Conservation (phyloP, 2,888 invertebrate species). For the Cephalotes varians region DNA sequence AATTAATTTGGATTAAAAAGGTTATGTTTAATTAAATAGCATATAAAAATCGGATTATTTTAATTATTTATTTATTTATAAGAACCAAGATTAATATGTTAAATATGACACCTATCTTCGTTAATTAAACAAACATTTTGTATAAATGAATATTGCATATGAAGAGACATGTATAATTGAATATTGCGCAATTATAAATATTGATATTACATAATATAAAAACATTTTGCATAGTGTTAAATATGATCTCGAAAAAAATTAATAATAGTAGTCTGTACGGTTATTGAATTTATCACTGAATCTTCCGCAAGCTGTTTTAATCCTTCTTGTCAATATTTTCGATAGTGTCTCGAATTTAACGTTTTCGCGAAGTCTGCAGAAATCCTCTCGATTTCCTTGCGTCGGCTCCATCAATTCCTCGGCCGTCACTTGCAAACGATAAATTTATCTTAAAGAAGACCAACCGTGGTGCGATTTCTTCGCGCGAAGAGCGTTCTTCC, state of each 20-base stretch:
- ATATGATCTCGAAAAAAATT: neutral
- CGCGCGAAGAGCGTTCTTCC: neutral
- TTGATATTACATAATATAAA: neutral
- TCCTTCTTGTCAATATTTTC: slow-evolving; percentile 20
- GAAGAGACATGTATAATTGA: neutral
- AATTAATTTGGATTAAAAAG: neutral
- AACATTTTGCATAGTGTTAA: neutral
- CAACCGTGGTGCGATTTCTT: slow-evolving; percentile 11
- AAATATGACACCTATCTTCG: neutral
- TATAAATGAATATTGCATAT: slow-evolving; percentile 8
- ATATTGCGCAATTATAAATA: neutral
- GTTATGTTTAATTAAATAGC: neutral
- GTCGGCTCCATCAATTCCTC: slow-evolving; percentile 23
- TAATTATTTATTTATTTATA: slow-evolving; percentile 7
- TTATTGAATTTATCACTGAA: neutral
- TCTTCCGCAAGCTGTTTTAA: neutral
- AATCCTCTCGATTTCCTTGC: slow-evolving; percentile 31
- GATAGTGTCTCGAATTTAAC: slow-evolving; percentile 29
- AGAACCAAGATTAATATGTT: neutral
- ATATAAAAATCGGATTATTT: neutral
- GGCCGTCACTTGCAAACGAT: slow-evolving; percentile 33
- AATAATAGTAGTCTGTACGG: neutral
- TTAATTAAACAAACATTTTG: slow-evolving; percentile 17
- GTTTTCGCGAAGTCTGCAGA: slow-evolving; percentile 13
- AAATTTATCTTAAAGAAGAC: slow-evolving; percentile 49